Base-by-base conservation (phyloP, 2,888 invertebrate genomes). In the Metopia argyrocephala region DNA sequence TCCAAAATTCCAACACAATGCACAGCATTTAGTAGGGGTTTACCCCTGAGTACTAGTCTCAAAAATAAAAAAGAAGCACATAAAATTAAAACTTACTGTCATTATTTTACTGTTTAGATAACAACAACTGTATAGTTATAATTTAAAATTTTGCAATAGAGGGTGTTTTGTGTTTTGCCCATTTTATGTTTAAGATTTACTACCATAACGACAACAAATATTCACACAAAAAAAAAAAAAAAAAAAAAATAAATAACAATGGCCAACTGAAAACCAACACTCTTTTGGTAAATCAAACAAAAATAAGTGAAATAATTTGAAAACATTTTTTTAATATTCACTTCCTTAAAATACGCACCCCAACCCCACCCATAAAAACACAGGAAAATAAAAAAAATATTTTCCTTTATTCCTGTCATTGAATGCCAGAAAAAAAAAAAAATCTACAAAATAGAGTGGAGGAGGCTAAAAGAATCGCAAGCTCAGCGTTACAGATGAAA, bases 61-160 rank as follows among this genome's bases (percentile, higher is more conserved):
- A n/a, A n/a, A n/a, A n/a, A n/a, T n/a, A n/a, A n/a, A n/a, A n/a
- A n/a, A n/a, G n/a, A n/a, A n/a, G n/a, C n/a, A n/a, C n/a, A n/a
- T n/a, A n/a, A n/a, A n/a, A n/a, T n/a, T n/a, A n/a, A n/a, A n/a
- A n/a, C n/a, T n/a, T n/a, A n/a, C n/a, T n/a, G n/a, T n/a, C n/a
- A n/a, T n/a, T 31, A 2, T 2, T 2, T 31, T 31, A 38, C 38
- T 38, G 15, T 15, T 12, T 38, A 38, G 38, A 12, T 38, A 38
- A 38, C 4, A 38, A 38, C 38, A n/a, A n/a, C n/a, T 38, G 38
- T 38, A 38, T 38, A 15, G 9, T 38, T 65, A 59, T 74, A 66
- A 74, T 74, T 66, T 66, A 48, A 74, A 50, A 50, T 66, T 74
- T 74, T 74, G 50, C 65, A 64, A 64, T 73, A 56, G 56, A 73